A percentile compares a stretch with the other conserved stretches of the same genome.
These are phyloP conservation scores for Chondrilla cf. caribensis DNA, from an alignment of 37 sponge, comb jelly and placozoan genomes.

Conservation along the genomic window DNA sequence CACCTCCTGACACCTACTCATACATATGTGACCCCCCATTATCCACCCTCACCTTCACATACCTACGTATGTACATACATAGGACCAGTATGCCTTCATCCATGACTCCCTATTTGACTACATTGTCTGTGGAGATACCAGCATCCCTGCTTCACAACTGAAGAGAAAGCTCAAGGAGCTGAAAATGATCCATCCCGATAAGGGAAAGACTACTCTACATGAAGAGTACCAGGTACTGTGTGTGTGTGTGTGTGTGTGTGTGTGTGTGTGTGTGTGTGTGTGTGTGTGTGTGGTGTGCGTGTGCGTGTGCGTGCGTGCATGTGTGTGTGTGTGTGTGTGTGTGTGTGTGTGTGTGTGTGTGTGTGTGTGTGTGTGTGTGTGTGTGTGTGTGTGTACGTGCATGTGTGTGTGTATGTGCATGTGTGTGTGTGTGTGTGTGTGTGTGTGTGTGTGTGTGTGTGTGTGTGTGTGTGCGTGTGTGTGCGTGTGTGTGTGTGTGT, in stretches of 20 bases:
- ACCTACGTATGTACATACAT: background rate
- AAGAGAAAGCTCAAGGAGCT: background rate
- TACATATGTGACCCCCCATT: background rate
- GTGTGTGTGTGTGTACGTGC: background rate
- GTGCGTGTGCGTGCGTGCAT: slow-evolving; percentile 15
- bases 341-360: slow-evolving; percentile 7
- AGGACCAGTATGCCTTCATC: slow-evolving; percentile 24
- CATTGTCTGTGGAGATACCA: slow-evolving; percentile 25
- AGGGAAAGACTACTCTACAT: background rate
- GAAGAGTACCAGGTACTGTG: background rate
- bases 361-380: slow-evolving; percentile 15
- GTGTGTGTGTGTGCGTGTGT: slow-evolving; percentile 2
- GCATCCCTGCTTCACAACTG: slow-evolving; percentile 1
- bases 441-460: slow-evolving; percentile 12
- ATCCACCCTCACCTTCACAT: background rate
- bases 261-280: slow-evolving; percentile 31
- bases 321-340: slow-evolving; percentile 12
- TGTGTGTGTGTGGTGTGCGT: slow-evolving; percentile 19
- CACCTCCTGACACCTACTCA: background rate
- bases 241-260: slow-evolving; percentile 37
- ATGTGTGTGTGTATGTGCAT: slow-evolving; percentile 16
- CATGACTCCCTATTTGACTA: slow-evolving; percentile 22
- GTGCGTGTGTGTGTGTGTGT: slow-evolving; percentile 11
- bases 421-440: slow-evolving; percentile 24
- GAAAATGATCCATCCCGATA: background rate